Percentiles rank a stretch among this genome's conserved stretches.
Evolutionary conservation across 1,140 invertebrate genomes (phyloP).

Genomic region (Eueides isabella): DNA sequence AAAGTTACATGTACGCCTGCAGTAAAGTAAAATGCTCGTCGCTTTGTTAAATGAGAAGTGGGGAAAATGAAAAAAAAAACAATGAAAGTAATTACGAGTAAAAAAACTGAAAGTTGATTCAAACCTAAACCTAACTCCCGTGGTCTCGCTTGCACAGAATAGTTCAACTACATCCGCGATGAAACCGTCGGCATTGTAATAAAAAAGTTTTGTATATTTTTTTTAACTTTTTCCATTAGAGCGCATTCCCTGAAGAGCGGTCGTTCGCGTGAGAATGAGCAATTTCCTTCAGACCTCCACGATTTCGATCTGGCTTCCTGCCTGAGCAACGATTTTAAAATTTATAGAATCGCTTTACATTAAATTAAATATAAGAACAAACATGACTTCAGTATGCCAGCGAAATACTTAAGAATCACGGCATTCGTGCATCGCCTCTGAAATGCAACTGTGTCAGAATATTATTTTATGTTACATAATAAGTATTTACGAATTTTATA

Average conservation of each 20-base stretch:
- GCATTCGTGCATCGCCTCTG: slow-evolving; percentile 11
- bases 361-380: slow-evolving; percentile 60
- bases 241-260: slow-evolving; percentile 62
- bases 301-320: slow-evolving; percentile 80
- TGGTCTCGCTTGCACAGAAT: slow-evolving; percentile 32
- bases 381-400: slow-evolving; percentile 32
- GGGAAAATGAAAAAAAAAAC: slow-evolving; percentile 1
- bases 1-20: neutral
- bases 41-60: neutral
- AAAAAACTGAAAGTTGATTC: slow-evolving; percentile 27
- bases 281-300: slow-evolving; percentile 74
- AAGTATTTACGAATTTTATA: neutral
- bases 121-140: slow-evolving; percentile 28
- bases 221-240: slow-evolving; percentile 80
- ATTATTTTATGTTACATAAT: slow-evolving; percentile 9
- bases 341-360: slow-evolving; percentile 75
- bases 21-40: neutral
- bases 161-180: slow-evolving; percentile 33
- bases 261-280: slow-evolving; percentile 79
- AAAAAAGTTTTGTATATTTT: slow-evolving; percentile 77
- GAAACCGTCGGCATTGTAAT: slow-evolving; percentile 49
- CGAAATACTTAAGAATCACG: slow-evolving; percentile 24
- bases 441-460: slow-evolving; percentile 1
- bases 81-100: slow-evolving; percentile 25
- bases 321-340: slow-evolving; percentile 76